phyloP scores from a whole-genome alignment of 2,888 invertebrate species.

The Pristionchus entomophagus region DNA sequence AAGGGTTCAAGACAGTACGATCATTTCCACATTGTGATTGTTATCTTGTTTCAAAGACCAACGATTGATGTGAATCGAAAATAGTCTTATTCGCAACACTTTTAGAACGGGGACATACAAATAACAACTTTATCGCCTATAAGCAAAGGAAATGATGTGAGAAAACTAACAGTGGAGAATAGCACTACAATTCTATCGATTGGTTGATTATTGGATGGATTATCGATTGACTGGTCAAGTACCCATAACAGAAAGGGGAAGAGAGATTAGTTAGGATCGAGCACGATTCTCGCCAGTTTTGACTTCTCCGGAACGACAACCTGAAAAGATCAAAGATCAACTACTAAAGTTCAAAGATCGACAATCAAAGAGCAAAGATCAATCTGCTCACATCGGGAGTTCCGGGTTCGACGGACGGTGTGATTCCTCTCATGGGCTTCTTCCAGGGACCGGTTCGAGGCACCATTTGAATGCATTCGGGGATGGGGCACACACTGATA shows the following conservation, averaged over 20 bases:
- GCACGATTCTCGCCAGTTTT: constrained; percentile 59
- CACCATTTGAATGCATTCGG: constrained; percentile 98
- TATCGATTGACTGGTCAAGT: constrained; percentile 2
- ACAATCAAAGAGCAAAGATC: neutral
- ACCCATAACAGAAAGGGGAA: neutral
- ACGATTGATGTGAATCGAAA: too few species aligned
- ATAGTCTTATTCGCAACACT: too few species aligned
- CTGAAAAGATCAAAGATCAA: constrained; percentile 28
- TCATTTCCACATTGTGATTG: too few species aligned
- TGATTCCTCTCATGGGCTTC: constrained; percentile 86
- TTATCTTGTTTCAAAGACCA: too few species aligned
- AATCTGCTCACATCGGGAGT: constrained; percentile 57
- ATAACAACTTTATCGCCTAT: constrained; percentile 40
- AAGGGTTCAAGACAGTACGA: too few species aligned
- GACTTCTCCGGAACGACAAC: constrained; percentile 50
- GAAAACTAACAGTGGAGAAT: neutral
- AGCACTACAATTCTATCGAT: constrained; percentile 7
- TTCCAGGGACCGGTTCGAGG: constrained; percentile 86
- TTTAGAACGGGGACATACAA: too few species aligned
- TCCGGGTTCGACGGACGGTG: constrained; percentile 62
- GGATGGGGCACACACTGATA: constrained; percentile 90
- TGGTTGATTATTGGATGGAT: constrained; percentile 12
- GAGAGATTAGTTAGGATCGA: constrained; percentile 51
- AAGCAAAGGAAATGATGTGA: neutral
- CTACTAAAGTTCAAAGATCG: too few species aligned